Evolutionary conservation across 2,888 invertebrate genomes (phyloP), one percentile per base, ranked within the genome.

Genomic region (Desoria tigrina): DNA sequence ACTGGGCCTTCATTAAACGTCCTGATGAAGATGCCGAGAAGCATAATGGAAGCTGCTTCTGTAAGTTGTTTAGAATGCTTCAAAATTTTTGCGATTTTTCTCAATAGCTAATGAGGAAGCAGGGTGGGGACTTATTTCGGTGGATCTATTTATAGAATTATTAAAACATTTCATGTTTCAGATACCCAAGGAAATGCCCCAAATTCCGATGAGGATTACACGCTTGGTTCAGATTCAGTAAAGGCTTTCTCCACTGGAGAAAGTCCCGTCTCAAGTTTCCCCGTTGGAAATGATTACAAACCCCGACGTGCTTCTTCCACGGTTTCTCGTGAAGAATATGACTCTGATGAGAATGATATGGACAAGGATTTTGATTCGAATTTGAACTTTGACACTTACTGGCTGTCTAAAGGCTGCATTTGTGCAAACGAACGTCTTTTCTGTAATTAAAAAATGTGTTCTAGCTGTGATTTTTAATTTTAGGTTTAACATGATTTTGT

Each of bases 21-120:
- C 50, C 58, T 16, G 63, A 54, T 26, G 58, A 26, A 42, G 58
- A 63, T 23, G 49, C 32, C 21, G 63, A 63, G n/a, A 57, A 63
- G 18, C 27, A 49, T 1, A 27, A 27, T 24, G 58, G 42, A 27
- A 50, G 39, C 18, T 63, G 63, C 24, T n/a, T 45, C 28, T 63
- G 63, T 63, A 50, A 57, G 50, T 61, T 49, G 6, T n/a, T 18
- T 11, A 11, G 39, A 39, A 39, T 11, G 16, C 9, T 39, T 39
- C 16, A 39, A 9, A 11, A 11, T 39, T 39, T 39, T 39, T 11
- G 39, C 39, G 9, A 9, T 11, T 39, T 39, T n/a, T n/a, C n/a
- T n/a, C n/a, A n/a, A n/a, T n/a, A n/a, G n/a, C n/a, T n/a, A n/a
- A n/a, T n/a, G n/a, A n/a, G n/a, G n/a, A n/a, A n/a, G n/a, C n/a